Conservation (phyloP, 2,797 vertebrate genomes). For the Pelodytes ibericus region DNA sequence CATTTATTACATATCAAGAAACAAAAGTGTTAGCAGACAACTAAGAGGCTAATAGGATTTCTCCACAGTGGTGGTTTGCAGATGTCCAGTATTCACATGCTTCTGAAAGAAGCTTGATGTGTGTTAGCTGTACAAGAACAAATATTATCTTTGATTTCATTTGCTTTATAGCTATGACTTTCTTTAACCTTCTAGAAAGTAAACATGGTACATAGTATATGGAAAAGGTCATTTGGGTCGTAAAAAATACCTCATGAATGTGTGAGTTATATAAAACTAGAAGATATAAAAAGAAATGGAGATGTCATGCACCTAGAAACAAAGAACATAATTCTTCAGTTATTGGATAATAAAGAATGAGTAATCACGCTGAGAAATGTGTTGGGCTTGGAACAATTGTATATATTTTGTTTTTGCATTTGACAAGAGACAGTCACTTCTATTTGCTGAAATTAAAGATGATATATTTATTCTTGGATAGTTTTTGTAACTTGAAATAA, state of each 20-base stretch:
- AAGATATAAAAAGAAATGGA: constrained; percentile 10
- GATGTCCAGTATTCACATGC: too few relatives aligned
- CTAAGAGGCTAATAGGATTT: too few relatives aligned
- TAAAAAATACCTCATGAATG: constrained; percentile 15
- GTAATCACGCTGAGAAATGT: constrained; percentile 14
- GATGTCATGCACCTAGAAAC: neutral
- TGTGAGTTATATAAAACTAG: neutral
- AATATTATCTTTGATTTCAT: neutral
- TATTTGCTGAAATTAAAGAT: too few relatives aligned
- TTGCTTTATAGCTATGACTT: neutral
- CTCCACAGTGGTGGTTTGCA: too few relatives aligned
- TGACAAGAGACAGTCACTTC: too few relatives aligned
- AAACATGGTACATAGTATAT: neutral
- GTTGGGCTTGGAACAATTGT: too few relatives aligned
- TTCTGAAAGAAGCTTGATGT: neutral
- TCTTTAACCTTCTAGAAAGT: constrained; percentile 5
- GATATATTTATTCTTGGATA: too few relatives aligned
- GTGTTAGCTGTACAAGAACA: neutral
- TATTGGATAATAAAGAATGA: constrained; percentile 25
- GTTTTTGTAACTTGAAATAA: too few relatives aligned
- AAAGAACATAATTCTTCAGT: constrained; percentile 23
- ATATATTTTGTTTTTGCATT: too few relatives aligned
- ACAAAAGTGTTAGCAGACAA: too few relatives aligned
- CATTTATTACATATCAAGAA: too few relatives aligned
- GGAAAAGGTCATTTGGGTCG: constrained; percentile 6